Conservation (phyloP, 2,888 invertebrate species). For the Euplexia lucipara region DNA sequence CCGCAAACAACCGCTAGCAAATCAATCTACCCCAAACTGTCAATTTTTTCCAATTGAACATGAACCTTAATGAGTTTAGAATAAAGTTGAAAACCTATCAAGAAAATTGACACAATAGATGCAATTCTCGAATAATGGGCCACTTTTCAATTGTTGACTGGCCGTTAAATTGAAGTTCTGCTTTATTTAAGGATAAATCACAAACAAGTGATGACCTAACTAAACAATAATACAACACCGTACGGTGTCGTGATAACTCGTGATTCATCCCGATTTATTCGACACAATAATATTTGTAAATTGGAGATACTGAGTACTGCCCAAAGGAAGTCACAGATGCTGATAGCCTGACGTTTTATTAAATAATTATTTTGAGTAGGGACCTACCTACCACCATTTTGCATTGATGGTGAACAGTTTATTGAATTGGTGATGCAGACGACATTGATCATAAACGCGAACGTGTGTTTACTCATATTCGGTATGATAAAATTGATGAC, state of each 20-base stretch:
- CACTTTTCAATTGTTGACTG: background rate
- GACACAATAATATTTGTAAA: slow-evolving; percentile 47
- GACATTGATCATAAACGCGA: too few species aligned
- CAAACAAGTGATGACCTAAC: slow-evolving; percentile 37
- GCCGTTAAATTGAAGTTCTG: slow-evolving; percentile 9
- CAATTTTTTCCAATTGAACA: too few species aligned
- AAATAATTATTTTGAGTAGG: slow-evolving; percentile 26
- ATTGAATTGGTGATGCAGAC: background rate
- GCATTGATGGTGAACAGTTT: background rate
- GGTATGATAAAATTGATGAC: too few species aligned
- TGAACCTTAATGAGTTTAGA: too few species aligned
- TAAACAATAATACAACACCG: slow-evolving; percentile 25
- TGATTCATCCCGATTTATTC: slow-evolving; percentile 49
- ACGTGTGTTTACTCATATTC: background rate
- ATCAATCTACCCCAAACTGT: too few species aligned
- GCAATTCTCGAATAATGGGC: background rate
- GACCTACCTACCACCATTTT: slow-evolving; percentile 21
- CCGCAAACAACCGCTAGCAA: too few species aligned
- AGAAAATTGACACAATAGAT: too few species aligned
- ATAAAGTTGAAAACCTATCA: too few species aligned
- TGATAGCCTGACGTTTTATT: slow-evolving; percentile 35
- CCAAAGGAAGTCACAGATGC: slow-evolving; percentile 36
- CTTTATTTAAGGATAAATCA: slow-evolving; percentile 16
- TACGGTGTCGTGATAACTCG: slow-evolving; percentile 35
- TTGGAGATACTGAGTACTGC: slow-evolving; percentile 33